Base-by-base conservation (phyloP, 2,113 vertebrate genomes). In the Pseudonaja textilis region DNA sequence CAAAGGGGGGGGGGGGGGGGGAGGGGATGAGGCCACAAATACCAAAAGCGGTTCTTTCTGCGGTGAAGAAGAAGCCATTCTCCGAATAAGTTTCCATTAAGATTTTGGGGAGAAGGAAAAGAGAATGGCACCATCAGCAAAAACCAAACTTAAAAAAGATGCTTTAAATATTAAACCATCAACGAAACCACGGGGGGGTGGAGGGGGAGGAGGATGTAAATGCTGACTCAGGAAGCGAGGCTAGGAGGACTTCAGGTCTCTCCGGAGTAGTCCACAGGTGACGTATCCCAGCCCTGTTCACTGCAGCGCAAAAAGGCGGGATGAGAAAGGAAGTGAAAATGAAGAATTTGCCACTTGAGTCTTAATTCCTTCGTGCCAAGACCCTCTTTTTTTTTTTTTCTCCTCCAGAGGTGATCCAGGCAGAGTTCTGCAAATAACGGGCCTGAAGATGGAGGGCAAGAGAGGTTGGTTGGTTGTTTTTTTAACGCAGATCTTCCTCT, bases 401-500 rank as follows among this genome's bases (percentile, higher is more conserved):
- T 1, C 7, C 25, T 9, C 34, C 22, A 42, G 56, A 86, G 74
- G 42, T 18, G 10, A 47, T 55, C 91, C 91, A 47, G 1, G 5
- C 85, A 55, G 39, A 86, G 42, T 61, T 25, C 87, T n/a, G 88
- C 45, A 0, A 0, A 52, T 55, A 85, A 85, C 86, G 61, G 34
- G 16, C 34, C 56, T 0, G 7, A 88, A 92, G 88, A 29, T 1
- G 5, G 57, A 50, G 20, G 2, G 3, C 0, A 4, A 57, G 52
- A 34, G 16, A 14, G 29, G 0, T 64, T n/a, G 55, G 22, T 0
- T n/a, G n/a, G n/a, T 59, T 69, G 11, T n/a, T 16, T n/a, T 34
- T 91, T 91, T 98, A 98, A 91, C 98, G 98, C 88, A 98, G 96
- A 93, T 98, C 97, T 88, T 96, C 97, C 93, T 98, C 97, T 0